Evolutionary conservation across 1,140 invertebrate genomes (phyloP).

Genomic region (Stratiolaelaps scimitus): DNA sequence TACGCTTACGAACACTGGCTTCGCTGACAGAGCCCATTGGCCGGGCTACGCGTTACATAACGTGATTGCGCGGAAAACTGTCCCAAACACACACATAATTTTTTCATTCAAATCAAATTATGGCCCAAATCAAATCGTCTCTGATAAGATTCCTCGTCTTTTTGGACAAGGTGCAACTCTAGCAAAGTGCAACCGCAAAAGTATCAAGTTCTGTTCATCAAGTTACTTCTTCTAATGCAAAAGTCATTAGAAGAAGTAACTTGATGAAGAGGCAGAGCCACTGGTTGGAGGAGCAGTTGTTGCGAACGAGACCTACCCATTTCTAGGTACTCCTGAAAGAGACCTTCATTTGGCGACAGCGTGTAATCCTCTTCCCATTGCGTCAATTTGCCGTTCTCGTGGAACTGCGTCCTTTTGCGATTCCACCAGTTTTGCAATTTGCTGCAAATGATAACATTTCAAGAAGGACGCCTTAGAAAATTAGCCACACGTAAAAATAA

Average conservation of each 20-base stretch:
- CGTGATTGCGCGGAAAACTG: no score
- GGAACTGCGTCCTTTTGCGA: slow-evolving; percentile 39
- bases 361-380: slow-evolving; percentile 53
- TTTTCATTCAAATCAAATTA: no score
- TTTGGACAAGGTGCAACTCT: no score
- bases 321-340: slow-evolving; percentile 73
- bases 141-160: not conserved
- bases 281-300: no score
- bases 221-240: no score
- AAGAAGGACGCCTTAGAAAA: not conserved
- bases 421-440: slow-evolving; percentile 51
- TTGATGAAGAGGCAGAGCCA: no score
- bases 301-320: slow-evolving; percentile 51
- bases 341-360: slow-evolving; percentile 52
- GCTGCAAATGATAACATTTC: slow-evolving; percentile 36
- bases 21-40: slow-evolving; percentile 26
- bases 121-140: slow-evolving; percentile 4
- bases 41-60: no score
- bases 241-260: no score
- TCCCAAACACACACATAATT: no score
- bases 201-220: no score
- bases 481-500: not conserved
- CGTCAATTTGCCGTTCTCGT: slow-evolving; percentile 38
- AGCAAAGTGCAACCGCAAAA: no score
- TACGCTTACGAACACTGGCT: not conserved